phyloP scores from a whole-genome alignment of 64 coral and sea anemone species.

The Stylophora pistillata region DNA sequence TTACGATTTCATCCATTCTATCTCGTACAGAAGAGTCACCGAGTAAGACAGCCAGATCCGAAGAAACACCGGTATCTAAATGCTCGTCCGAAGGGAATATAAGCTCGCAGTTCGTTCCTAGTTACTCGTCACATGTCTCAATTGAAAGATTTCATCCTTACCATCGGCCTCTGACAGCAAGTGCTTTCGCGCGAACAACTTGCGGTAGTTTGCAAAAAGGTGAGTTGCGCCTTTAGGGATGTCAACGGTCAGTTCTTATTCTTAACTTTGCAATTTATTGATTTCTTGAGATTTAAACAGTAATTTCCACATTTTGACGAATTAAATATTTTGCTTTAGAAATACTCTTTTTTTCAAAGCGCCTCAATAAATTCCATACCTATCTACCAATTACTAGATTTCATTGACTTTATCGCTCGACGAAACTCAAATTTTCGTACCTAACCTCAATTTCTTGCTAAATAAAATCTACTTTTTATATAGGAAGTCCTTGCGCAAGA shows the following conservation, averaged over 20 bases:
- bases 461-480: background rate
- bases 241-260: background rate
- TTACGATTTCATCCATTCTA: constrained; percentile 66
- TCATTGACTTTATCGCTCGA: background rate
- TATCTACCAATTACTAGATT: background rate
- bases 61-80: constrained; percentile 19
- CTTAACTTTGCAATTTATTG: background rate
- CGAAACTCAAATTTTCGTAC: background rate
- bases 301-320: no score
- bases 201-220: constrained; percentile 51
- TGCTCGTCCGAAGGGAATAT: constrained; percentile 5
- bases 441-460: background rate
- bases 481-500: background rate
- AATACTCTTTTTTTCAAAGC: no score
- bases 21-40: constrained; percentile 38
- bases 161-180: constrained; percentile 36
- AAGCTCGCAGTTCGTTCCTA: constrained; percentile 3
- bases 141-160: constrained; percentile 75
- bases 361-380: no score
- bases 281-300: background rate
- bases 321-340: no score
- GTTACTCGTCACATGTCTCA: constrained; percentile 27
- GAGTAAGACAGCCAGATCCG: background rate
- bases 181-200: constrained; percentile 47
- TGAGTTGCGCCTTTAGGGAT: background rate